These are phyloP conservation scores for Azemiops feae DNA, from an alignment of 2,113 vertebrate species.

Conservation along the genomic window DNA sequence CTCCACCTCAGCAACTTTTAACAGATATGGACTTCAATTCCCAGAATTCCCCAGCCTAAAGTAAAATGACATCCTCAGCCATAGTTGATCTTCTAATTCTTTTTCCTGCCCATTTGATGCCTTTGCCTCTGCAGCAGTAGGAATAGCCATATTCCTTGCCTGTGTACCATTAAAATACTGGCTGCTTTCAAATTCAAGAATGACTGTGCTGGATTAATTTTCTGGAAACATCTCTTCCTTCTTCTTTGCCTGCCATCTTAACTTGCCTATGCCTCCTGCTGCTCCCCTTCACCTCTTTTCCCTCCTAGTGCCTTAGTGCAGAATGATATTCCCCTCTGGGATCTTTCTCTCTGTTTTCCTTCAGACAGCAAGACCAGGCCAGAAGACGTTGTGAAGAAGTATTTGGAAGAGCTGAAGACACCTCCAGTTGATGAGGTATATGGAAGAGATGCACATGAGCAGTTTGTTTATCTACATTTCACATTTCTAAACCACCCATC, in stretches of 20 bases:
- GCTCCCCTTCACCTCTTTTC: constrained; percentile 2
- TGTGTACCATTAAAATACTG: not conserved
- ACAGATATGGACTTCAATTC: not conserved
- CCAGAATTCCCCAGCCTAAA: not conserved
- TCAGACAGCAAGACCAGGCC: constrained; percentile 57
- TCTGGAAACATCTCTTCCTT: not conserved
- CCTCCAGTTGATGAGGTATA: constrained; percentile 71
- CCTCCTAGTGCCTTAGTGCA: accelerated
- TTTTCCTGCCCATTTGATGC: not conserved
- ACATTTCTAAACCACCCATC: not conserved
- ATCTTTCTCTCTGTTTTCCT: not conserved
- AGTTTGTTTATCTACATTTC: not conserved
- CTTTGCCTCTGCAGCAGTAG: not conserved
- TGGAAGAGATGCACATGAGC: accelerated
- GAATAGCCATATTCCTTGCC: not conserved
- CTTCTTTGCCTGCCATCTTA: constrained; percentile 31
- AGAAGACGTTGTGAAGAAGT: constrained; percentile 75
- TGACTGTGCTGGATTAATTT: not conserved
- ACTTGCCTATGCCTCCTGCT: constrained; percentile 26
- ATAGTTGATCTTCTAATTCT: not conserved
- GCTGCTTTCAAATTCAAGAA: not conserved
- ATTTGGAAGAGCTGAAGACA: constrained; percentile 69
- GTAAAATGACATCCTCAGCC: not conserved
- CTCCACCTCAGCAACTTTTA: not conserved
- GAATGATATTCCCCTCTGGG: not conserved